phyloP scores from a whole-genome alignment of 1,140 invertebrate genomes.

The Yoshiicerus persimilis region DNA sequence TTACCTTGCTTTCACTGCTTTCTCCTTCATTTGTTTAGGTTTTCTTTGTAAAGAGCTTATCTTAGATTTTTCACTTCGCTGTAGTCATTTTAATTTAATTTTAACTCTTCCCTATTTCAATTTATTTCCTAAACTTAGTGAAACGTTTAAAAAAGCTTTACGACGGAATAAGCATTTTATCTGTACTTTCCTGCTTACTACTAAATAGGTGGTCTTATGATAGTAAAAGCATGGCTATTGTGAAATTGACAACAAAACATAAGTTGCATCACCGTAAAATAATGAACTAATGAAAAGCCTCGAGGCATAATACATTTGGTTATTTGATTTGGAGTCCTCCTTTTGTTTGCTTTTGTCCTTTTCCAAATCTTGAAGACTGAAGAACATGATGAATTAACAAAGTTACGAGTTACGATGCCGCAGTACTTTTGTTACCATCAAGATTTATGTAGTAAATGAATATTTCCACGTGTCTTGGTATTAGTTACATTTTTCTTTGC shows the following conservation, averaged over 20 bases:
- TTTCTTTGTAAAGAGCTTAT: too few relatives aligned
- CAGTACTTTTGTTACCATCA: background rate
- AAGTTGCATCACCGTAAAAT: background rate
- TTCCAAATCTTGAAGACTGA: background rate
- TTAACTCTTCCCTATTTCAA: too few relatives aligned
- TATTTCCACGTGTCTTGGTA: background rate
- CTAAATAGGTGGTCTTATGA: too few relatives aligned
- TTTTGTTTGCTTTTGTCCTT: background rate
- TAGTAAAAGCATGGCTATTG: too few relatives aligned
- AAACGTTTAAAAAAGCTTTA: too few relatives aligned
- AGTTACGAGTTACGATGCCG: background rate
- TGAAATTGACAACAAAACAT: background rate
- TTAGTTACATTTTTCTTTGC: too few relatives aligned
- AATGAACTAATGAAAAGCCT: background rate
- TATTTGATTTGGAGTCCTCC: background rate
- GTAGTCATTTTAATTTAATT: background rate
- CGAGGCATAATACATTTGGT: background rate
- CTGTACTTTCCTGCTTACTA: too few relatives aligned
- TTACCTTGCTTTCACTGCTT: background rate
- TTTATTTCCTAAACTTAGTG: too few relatives aligned
- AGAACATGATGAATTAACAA: background rate
- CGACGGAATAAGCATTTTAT: too few relatives aligned
- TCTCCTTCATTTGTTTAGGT: background rate
- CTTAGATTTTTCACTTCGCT: background rate
- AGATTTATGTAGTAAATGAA: background rate